A percentile compares a stretch with the other conserved stretches of the same genome.
These are phyloP conservation scores for Volucella inflata DNA, from an alignment of 2,888 invertebrate species.

Conservation along the genomic window DNA sequence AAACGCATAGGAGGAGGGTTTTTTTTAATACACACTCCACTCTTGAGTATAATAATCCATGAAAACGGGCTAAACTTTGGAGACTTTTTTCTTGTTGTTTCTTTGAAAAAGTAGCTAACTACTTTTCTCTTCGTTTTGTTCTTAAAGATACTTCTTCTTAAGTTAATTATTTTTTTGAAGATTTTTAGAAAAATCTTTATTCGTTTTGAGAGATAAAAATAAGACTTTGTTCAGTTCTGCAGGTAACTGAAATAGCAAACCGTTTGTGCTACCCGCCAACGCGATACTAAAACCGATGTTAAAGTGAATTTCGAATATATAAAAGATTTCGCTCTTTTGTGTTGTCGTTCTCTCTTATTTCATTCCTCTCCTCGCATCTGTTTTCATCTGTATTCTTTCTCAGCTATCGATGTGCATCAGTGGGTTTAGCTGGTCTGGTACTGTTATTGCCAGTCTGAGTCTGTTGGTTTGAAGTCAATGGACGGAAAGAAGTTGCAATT, in stretches of 20 bases:
- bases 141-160: neutral
- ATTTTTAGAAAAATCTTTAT: slow-evolving; percentile 3
- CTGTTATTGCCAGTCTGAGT: slow-evolving; percentile 2
- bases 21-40: slow-evolving; percentile 52
- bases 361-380: neutral
- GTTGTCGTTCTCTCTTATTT: slow-evolving; percentile 11
- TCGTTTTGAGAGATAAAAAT: neutral
- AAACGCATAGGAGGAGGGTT: slow-evolving; percentile 54
- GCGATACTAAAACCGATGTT: slow-evolving; percentile 71
- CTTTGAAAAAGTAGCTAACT: neutral
- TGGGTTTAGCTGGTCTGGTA: slow-evolving; percentile 14
- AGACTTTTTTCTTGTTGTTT: slow-evolving; percentile 50
- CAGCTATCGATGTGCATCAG: slow-evolving; percentile 53
- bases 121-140: neutral
- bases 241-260: slow-evolving; percentile 56
- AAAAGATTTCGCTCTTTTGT: slow-evolving; percentile 36
- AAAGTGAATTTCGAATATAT: slow-evolving; percentile 64
- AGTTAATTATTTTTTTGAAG: neutral
- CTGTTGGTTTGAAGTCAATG: slow-evolving; percentile 58
- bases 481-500: slow-evolving; percentile 63
- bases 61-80: slow-evolving; percentile 43
- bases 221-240: neutral
- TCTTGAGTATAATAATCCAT: slow-evolving; percentile 60
- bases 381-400: slow-evolving; percentile 12
- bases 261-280: slow-evolving; percentile 74